Evolutionary conservation across 2,113 vertebrate genomes (phyloP).

Genomic region (Morone chrysops): DNA sequence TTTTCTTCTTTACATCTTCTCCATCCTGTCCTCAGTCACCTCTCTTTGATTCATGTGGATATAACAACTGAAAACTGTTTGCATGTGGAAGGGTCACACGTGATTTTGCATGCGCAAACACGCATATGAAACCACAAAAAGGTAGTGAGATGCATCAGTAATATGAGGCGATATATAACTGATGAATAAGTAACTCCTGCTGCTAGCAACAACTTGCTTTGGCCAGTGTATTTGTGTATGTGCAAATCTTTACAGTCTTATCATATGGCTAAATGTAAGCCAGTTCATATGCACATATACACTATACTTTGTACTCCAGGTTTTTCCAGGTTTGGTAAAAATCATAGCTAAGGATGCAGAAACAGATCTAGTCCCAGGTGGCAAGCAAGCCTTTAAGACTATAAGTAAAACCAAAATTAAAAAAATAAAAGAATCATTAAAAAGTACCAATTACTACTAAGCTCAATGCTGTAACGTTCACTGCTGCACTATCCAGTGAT

Average conservation of each 20-base stretch:
- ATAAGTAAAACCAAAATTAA: no score
- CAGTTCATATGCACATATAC: neutral
- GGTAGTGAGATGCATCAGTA: neutral
- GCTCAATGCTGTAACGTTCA: neutral
- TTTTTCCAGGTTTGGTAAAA: neutral
- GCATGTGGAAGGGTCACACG: neutral
- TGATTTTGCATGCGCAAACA: neutral
- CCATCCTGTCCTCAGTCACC: neutral
- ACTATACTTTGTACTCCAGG: neutral
- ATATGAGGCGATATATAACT: neutral
- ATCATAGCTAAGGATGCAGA: neutral
- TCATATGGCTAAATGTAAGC: neutral
- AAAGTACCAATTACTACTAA: no score
- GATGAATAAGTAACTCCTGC: conserved; percentile 1
- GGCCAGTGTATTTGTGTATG: neutral
- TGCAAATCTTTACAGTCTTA: neutral
- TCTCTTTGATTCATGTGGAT: neutral
- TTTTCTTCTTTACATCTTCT: neutral
- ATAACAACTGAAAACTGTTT: neutral
- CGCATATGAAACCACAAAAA: neutral
- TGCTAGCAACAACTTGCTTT: neutral
- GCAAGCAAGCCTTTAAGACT: no score
- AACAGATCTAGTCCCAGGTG: neutral
- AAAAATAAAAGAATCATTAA: no score
- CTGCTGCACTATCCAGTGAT: neutral